phyloP scores from a whole-genome alignment of 1,140 invertebrate species.

The Aphaenogaster rudis region DNA sequence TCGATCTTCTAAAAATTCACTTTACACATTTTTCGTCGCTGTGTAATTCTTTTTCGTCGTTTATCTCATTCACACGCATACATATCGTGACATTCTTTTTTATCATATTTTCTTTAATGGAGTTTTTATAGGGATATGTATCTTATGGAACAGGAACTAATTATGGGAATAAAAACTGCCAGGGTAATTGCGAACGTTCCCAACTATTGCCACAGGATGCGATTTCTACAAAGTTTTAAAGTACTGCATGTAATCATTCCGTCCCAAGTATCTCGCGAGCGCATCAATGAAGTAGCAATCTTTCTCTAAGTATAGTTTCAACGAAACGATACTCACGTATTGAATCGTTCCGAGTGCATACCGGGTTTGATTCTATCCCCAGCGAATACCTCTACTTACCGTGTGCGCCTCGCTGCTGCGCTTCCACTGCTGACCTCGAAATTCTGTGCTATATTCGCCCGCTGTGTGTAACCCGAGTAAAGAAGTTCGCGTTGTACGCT shows the following conservation, averaged over 20 bases:
- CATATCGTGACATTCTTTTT: background rate
- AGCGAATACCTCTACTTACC: slow-evolving; percentile 37
- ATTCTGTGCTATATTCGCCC: slow-evolving; percentile 51
- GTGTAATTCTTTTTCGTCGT: background rate
- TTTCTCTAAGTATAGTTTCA: slow-evolving; percentile 17
- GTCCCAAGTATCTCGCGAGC: background rate
- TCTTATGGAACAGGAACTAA: background rate
- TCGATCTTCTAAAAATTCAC: background rate
- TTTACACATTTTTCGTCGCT: background rate
- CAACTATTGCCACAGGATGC: background rate
- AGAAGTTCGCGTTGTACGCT: slow-evolving; percentile 31
- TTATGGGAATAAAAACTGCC: background rate
- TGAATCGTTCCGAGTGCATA: slow-evolving; percentile 42
- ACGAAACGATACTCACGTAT: slow-evolving; percentile 56
- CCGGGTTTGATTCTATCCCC: background rate
- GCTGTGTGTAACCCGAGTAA: slow-evolving; percentile 30
- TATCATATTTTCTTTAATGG: background rate
- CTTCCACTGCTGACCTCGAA: slow-evolving; percentile 51
- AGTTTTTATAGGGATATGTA: background rate
- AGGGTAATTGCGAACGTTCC: background rate
- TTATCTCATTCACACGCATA: background rate
- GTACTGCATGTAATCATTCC: background rate
- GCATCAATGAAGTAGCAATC: slow-evolving; percentile 52
- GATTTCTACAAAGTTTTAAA: background rate
- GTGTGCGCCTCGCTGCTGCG: background rate